Base-by-base conservation (phyloP, 2,113 vertebrate species). In the Peromyscus polionotus region DNA sequence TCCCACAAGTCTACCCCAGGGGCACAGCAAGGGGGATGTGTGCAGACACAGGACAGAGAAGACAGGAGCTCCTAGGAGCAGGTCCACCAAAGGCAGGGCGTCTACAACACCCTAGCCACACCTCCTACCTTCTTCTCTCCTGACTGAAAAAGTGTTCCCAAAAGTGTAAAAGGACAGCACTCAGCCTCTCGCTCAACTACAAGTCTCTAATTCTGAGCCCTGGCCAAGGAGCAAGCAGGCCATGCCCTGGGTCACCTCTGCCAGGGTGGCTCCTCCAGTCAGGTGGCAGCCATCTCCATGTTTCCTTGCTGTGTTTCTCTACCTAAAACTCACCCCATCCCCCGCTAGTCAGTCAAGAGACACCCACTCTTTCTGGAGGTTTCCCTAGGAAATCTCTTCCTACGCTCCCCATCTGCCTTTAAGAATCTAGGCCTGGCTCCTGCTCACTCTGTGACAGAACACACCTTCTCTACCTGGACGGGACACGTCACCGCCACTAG, bases 301-400 rank as follows among this genome's bases (percentile, higher is more conserved):
- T 7, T 68, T n/a, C 31, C 51, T 12, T 0, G 31, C 4, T 26
- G 42, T 4, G 7, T 45, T 5, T 48, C 81, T 88, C 80, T 75
- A 3, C 22, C 59, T 19, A 79, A 57, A 89, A 8, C 61, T 26
- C 26, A 24, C 73, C 80, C 33, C 31, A 51, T 16, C 67, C 28
- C 28, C 31, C 4, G 54, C 73, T 54, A 33, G 6, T 85, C 85
- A 48, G 42, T 33, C 33, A 16, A 73, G 75, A 91, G 33, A 95
- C 83, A 68, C 77, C 86, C 77, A 86, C 42, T 76, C 68, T 80
- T 91, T 84, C 61, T 88, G 84, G 88, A 84, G 94, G 45, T 93
- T 97, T 95, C 84, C 88, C 92, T 73, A 75, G 77, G 95, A 97
- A 98, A 90, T 88, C 92, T 97, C 89, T 93, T 84, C 84, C 81